Base-by-base conservation (phyloP, 2,888 invertebrate species). In the Dynastes maya region DNA sequence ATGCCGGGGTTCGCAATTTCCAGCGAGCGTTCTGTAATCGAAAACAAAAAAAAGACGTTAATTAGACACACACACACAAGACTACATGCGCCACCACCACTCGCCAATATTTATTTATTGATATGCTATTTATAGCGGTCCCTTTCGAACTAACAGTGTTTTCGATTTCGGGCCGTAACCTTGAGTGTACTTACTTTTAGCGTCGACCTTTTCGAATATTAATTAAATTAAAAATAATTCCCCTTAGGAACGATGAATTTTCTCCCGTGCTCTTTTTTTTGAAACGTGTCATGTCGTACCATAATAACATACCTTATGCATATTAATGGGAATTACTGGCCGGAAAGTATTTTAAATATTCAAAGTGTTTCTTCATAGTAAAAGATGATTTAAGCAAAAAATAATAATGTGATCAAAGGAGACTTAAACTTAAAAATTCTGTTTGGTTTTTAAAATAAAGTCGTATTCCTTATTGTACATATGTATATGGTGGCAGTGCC, bases 91-190 rank as follows among this genome's bases (percentile, higher is more conserved):
- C 45, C 11, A 45, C 45, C 51, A 58, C 40, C 45, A 27, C 22
- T 61, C 61, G 45, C 40, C 72, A 74, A 74, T 74, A 74, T 74
- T 74, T 74, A 74, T 74, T 74, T 74, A 74, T 74, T 61, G 72
- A 74, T 74, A 74, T 40, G 72, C 72, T 74, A 74, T 74, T 74
- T 74, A 45, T 74, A 74, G 72, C 27, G 22, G 5, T 61, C 72
- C 72, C 61, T 74, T 74, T 74, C 72, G 45, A 74, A 61, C 45
- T 61, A 45, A 63, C 13, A 74, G 29, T 6, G 61, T 49, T 61
- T 74, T 74, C 61, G 40, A 61, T 74, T 74, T 61, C 72, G 29
- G 61, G 45, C 61, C 40, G n/a, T 3, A 68, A 61, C 72, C 72
- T 74, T 61, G 72, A 63, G n/a, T 32, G 51, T 68, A 51, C 51